Evolutionary conservation across 1,140 invertebrate genomes (phyloP), one percentile per base, ranked within the genome.

Genomic region (Meloidogyne hapla): DNA sequence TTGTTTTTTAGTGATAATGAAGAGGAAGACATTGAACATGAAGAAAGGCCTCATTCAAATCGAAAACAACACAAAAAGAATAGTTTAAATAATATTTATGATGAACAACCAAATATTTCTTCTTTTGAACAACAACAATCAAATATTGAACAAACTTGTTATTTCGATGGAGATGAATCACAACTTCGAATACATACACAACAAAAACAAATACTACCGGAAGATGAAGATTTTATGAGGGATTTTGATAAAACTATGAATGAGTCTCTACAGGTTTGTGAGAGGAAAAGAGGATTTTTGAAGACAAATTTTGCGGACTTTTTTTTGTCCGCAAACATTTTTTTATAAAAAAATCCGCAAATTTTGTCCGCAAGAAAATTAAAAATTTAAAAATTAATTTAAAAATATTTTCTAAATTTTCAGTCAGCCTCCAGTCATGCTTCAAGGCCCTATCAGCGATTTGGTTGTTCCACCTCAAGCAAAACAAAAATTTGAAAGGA

Each of bases 401-500:
- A 21, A 77, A 65, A 18, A 26, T 25, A 45, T 77, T 13, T 66
- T 18, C 33, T 33, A 38, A 23, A 26, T 79, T 73, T 79, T 23
- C 25, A 80, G 80, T 26, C 69, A 33, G 69, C 69, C n/a, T 23
- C 69, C 80, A 15, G n/a, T 63, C 2, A 62, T 64, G 8, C 48
- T 74, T 61, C 79, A 83, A 42, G 70, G 65, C 13, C 62, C 81
- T 33, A 75, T 76, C 15, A 72, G 69, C 12, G 81, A 82, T 78
- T 66, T 82, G 18, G 68, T 79, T 15, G 81, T 82, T 26, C 81
- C 81, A 28, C 81, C 81, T 23, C 66, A 74, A 26, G 81, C 79
- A n/a, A 42, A 83, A 21, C 81, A 82, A 69, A 82, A 82, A 56
- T 82, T 82, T 75, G 81, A 82, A 62, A 45, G 81, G 18, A 83